Conservation (phyloP, 1,140 invertebrate genomes). For the Drosophila quadrilineata region DNA sequence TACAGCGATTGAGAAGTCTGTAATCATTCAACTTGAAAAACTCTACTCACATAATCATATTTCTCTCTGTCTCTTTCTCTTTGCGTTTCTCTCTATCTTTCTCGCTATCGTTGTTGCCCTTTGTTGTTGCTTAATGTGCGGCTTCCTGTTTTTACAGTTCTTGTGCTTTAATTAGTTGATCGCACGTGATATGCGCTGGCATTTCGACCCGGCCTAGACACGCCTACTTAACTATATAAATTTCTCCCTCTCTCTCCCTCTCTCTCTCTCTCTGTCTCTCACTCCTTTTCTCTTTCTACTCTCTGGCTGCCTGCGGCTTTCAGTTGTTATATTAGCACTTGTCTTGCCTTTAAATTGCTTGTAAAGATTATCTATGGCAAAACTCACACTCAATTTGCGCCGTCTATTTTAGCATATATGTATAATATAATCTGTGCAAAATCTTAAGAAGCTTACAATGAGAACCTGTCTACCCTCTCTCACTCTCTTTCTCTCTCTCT, state of each 20-base stretch:
- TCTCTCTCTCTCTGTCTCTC: too few relatives aligned
- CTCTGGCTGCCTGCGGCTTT: constrained; percentile 11
- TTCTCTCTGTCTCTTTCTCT: not conserved
- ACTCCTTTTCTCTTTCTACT: constrained; percentile 7
- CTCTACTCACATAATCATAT: constrained; percentile 10
- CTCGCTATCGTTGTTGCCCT: not conserved
- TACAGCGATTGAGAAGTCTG: not conserved
- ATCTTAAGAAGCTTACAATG: constrained; percentile 80
- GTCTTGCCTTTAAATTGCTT: constrained; percentile 77
- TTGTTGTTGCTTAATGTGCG: constrained; percentile 70
- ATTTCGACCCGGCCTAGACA: not conserved
- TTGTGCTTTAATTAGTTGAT: constrained; percentile 77
- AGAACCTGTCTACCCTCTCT: constrained; percentile 35
- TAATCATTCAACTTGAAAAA: constrained; percentile 70
- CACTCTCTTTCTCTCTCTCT: not conserved
- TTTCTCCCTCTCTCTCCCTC: too few relatives aligned
- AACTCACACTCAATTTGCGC: constrained; percentile 78
- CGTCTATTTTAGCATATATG: constrained; percentile 74
- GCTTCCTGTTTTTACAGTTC: constrained; percentile 74
- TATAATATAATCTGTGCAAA: constrained; percentile 74
- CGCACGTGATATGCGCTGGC: constrained; percentile 63
- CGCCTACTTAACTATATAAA: too few relatives aligned
- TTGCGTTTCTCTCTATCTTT: too few relatives aligned
- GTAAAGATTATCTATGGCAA: constrained; percentile 78
- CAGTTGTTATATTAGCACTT: constrained; percentile 74